Evolutionary conservation across 2,113 vertebrate species (phyloP), one percentile per base, ranked within the genome.

Genomic region (Semnornis frantzii): DNA sequence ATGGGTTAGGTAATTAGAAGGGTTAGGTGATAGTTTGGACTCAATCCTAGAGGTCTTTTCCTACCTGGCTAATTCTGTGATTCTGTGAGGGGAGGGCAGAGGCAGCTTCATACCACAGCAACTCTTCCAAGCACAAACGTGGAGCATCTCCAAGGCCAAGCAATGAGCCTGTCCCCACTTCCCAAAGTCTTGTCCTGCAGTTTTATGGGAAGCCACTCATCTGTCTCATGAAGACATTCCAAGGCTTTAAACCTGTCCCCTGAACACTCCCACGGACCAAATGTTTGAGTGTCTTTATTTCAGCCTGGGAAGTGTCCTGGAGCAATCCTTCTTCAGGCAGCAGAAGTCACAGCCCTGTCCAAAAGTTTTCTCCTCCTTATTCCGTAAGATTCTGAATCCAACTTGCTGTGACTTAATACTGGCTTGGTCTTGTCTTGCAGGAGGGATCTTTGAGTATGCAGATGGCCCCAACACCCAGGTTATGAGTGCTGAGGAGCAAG

Each of bases 361-460:
- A 37, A 9, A 57, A 9, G 17, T 6, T 24, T 73, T 66, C 52
- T 59, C 2, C 0, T 4, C 76, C 52, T 71, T n/a, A 21, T 31
- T 81, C 10, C 6, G 0, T 1, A 3, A 30, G 3, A 9, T 59
- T 15, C 11, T 12, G 44, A n/a, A 39, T 6, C 23, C 31, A 33
- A 8, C 6, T 30, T 23, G 6, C 4, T 5, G 7, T 19, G 60
- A 42, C 72, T 94, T 15, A 77, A 6, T 8, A 19, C 62, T 50
- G 71, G 6, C 19, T 25, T 31, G 8, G 62, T 34, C 59, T 12
- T 97, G 89, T 97, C 81, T 98, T 97, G 30, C 98, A 99, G 99
- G 99, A 91, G 99, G 99, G 58, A 99, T 99, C 97, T 99, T 99
- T 73, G 99, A 99, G 96, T 99, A 99, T 30, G 98, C 98, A 0